Base-by-base conservation (phyloP, 2,888 invertebrate species). In the Tuberolachnus salignus region DNA sequence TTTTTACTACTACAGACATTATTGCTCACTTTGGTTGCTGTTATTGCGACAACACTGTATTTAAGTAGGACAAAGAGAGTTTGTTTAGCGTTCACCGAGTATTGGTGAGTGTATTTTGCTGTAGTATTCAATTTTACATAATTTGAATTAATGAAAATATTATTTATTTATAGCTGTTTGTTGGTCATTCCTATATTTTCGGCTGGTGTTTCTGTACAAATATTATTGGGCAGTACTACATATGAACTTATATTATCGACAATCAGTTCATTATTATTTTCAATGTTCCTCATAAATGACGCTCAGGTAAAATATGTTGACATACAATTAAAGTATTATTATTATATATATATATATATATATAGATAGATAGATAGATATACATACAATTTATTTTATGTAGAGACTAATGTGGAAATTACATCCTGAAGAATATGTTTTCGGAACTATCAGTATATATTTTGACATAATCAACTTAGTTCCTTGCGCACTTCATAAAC, bases 361-460 rank as follows among this genome's bases (percentile, higher is more conserved):
- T 46, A 13, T 46, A n/a, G n/a, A 61, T n/a, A 14, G 21, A 10
- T 46, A 46, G 3, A 10, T 46, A 46, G 3, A 46, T 46, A 13
- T 46, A 13, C 10, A 13, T 13, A 11, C 13, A 46, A 64, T 23
- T 21, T 46, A 1, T 46, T 34, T 34, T 34, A 34, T 34, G 34
- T 34, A 78, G 78, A 78, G 42, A 61, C 23, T 78, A 0, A 78
- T 69, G 78, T 69, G 78, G 78, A 78, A 78, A 59, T 42, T 78
- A 26, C 78, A 78, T 69, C 49, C 49, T 9, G 78, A 69, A 51
- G 78, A 78, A 59, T 78, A 59, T 59, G 34, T 69, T 69, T 78
- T 69, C 51, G 78, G 69, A 23, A 61, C 51, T 46, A 78, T 78
- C 23, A 49, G 59, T 51, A 67, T 78, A 69, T 78, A 78, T 78